A percentile compares a stretch with the other conserved stretches of the same genome.
Conservation (phyloP, 2,113 vertebrate species). For the Alethe diademata region DNA sequence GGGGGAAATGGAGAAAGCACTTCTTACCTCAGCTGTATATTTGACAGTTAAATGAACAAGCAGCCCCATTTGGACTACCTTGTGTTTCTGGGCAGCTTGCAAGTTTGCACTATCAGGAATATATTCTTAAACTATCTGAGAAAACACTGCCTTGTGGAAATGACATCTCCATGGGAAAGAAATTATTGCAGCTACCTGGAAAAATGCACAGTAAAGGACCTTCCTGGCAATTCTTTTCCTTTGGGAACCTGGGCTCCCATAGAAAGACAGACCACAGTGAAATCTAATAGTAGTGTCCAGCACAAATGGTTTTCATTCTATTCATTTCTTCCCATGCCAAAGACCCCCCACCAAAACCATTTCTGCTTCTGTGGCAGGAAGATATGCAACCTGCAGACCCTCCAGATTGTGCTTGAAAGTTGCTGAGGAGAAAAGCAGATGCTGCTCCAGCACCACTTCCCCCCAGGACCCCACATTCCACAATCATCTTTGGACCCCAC, state of each 20-base stretch:
- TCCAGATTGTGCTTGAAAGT: neutral
- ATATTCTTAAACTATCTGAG: neutral
- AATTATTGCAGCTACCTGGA: neutral
- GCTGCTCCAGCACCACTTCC: neutral
- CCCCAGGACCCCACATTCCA: neutral
- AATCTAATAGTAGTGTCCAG: neutral
- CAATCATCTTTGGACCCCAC: neutral
- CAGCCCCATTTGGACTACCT: neutral
- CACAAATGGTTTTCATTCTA: neutral
- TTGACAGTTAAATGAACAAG: conserved; percentile 4
- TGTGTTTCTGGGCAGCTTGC: neutral
- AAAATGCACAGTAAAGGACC: neutral
- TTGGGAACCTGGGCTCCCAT: neutral
- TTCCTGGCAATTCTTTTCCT: neutral
- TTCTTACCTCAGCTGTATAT: neutral
- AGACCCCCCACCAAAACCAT: rapidly evolving
- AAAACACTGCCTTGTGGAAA: neutral
- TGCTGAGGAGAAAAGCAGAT: neutral
- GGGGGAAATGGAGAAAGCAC: neutral
- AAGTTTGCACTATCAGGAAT: neutral
- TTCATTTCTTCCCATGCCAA: neutral
- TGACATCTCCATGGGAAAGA: neutral
- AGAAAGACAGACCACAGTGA: neutral
- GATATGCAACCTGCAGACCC: neutral
- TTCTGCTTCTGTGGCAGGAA: neutral